Percentiles rank a stretch among this genome's conserved stretches.
phyloP scores from a whole-genome alignment of 2,888 invertebrate species.

The Tinea pellionella region DNA sequence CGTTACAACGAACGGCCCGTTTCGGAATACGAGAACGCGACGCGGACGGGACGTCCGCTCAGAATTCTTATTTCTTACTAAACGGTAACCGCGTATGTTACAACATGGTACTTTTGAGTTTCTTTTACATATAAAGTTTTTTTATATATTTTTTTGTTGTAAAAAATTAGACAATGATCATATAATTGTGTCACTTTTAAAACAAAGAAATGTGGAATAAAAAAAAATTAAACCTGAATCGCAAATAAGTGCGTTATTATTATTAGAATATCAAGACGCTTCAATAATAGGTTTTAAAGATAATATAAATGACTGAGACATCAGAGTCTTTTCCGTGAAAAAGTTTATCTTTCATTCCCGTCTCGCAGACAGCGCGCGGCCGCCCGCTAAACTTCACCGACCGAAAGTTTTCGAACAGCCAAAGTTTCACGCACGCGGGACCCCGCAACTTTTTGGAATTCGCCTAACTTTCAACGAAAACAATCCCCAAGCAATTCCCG shows the following conservation, averaged over 20 bases:
- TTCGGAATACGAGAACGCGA: constrained; percentile 7
- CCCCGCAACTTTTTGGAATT: constrained; percentile 40
- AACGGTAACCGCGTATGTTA: background rate
- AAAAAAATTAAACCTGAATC: background rate
- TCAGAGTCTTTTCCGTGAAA: constrained; percentile 10
- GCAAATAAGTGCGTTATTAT: background rate
- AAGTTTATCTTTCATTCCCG: constrained; percentile 13
- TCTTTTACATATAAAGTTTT: too few species aligned
- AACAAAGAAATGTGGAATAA: background rate
- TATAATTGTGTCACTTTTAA: background rate
- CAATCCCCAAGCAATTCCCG: constrained; percentile 31
- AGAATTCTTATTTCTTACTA: background rate
- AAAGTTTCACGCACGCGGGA: constrained; percentile 50
- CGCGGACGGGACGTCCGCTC: constrained; percentile 14
- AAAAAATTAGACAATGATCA: background rate
- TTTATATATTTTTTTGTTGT: background rate
- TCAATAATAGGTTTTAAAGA: background rate
- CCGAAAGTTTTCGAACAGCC: constrained; percentile 19
- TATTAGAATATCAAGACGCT: background rate
- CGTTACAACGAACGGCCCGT: constrained; percentile 21
- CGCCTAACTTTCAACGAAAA: constrained; percentile 43
- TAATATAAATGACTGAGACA: constrained; percentile 10
- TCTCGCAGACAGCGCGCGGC: background rate
- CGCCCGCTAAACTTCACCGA: background rate
- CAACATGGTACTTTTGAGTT: constrained; percentile 17